phyloP scores from a whole-genome alignment of 2,888 invertebrate genomes.

The Sipha maydis region DNA sequence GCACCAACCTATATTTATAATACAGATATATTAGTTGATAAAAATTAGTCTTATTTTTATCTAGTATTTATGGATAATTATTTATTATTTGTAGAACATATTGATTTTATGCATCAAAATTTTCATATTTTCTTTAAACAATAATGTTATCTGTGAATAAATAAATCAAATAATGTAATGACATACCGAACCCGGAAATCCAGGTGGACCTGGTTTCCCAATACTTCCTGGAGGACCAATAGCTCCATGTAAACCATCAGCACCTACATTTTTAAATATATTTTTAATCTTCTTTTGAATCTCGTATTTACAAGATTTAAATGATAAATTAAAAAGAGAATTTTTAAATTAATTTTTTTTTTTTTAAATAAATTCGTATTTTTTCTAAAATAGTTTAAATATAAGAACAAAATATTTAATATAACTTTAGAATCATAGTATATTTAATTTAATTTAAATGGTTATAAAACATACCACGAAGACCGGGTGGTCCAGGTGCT shows the following conservation, averaged over 20 bases:
- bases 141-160: neutral
- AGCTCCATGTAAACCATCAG: constrained; percentile 80
- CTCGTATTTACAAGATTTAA: no score
- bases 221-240: constrained; percentile 79
- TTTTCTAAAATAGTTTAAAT: neutral
- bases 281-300: no score
- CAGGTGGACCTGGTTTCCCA: constrained; percentile 86
- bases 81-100: neutral
- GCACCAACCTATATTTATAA: constrained; percentile 71
- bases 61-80: neutral
- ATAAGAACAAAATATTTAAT: neutral
- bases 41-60: neutral
- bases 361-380: neutral
- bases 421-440: neutral
- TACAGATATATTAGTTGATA: neutral
- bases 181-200: constrained; percentile 79
- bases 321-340: neutral
- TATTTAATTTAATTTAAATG: neutral
- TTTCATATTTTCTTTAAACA: neutral
- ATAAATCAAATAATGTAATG: neutral
- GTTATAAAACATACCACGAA: constrained; percentile 72
- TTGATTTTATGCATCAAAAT: neutral
- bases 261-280: constrained; percentile 66
- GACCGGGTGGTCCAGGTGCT: constrained; percentile 82
- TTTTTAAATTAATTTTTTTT: neutral